Evolutionary conservation across 2,113 vertebrate genomes (phyloP).

Genomic region (Ancistrus triradiatus): DNA sequence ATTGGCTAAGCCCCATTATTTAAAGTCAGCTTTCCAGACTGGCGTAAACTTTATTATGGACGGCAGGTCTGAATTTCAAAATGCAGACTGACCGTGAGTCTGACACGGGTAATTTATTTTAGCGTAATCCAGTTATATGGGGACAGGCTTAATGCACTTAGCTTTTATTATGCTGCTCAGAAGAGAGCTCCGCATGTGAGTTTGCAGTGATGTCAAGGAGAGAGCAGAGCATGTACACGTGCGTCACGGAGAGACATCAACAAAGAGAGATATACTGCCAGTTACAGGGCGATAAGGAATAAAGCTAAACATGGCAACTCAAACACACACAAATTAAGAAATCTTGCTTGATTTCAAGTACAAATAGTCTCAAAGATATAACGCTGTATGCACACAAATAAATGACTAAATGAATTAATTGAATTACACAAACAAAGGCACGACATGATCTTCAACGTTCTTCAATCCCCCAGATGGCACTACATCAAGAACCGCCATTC

Average conservation of each 20-base stretch:
- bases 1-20: constrained; percentile 53
- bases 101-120: constrained; percentile 60
- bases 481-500: too few relatives aligned
- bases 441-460: too few relatives aligned
- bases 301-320: too few relatives aligned
- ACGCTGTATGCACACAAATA: too few relatives aligned
- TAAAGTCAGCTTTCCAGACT: constrained; percentile 50
- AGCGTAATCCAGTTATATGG: constrained; percentile 59
- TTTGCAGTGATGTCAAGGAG: constrained; percentile 22
- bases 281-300: too few relatives aligned
- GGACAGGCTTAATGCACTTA: constrained; percentile 50
- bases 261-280: neutral
- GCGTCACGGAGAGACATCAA: neutral
- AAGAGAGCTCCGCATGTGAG: constrained; percentile 45
- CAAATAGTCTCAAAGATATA: too few relatives aligned
- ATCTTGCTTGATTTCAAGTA: too few relatives aligned
- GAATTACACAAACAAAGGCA: too few relatives aligned
- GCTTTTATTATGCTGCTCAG: constrained; percentile 52
- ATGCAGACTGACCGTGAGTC: constrained; percentile 42
- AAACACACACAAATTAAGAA: too few relatives aligned
- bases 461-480: too few relatives aligned
- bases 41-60: constrained; percentile 51
- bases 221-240: neutral
- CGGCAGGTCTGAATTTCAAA: constrained; percentile 52
- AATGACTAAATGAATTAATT: too few relatives aligned